A percentile compares a stretch with the other conserved stretches of the same genome.
phyloP scores from a whole-genome alignment of 2,888 invertebrate genomes.

The Drosophila subquinaria region DNA sequence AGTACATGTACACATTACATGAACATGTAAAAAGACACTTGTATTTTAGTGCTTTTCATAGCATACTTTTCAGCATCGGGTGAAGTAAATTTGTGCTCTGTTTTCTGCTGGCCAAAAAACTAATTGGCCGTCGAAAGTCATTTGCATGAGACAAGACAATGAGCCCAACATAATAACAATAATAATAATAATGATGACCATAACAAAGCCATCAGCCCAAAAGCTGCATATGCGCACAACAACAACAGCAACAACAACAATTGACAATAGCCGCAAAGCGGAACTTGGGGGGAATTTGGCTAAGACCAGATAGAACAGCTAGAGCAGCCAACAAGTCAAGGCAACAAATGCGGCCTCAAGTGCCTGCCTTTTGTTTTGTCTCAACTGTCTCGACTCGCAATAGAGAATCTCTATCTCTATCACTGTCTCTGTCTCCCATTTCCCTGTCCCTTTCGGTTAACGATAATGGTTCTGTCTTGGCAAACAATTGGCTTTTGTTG shows the following conservation, averaged over 20 bases:
- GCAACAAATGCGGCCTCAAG: conserved; percentile 56
- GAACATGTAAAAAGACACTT: background rate
- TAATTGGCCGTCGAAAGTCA: conserved; percentile 34
- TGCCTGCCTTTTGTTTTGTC: conserved; percentile 59
- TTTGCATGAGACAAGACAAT: conserved; percentile 41
- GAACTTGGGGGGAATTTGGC: conserved; percentile 20
- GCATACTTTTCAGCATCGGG: conserved; percentile 40
- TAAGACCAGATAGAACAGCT: conserved; percentile 13
- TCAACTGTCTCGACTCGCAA: conserved; percentile 14
- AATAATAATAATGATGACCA: conserved; percentile 1
- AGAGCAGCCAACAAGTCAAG: conserved; percentile 58
- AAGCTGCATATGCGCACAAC: conserved; percentile 15
- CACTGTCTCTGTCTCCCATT: background rate
- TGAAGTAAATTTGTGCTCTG: conserved; percentile 5
- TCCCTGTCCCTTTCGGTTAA: conserved; percentile 35
- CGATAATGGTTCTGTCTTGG: conserved; percentile 70
- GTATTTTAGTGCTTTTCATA: conserved; percentile 11
- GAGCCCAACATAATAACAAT: conserved; percentile 9
- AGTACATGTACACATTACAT: background rate
- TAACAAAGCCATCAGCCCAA: conserved; percentile 11
- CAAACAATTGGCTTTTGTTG: conserved; percentile 68
- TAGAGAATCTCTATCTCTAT: background rate
- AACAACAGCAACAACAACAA: background rate
- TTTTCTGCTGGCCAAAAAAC: conserved; percentile 14
- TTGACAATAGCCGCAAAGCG: conserved; percentile 17